Percentiles rank a stretch among this genome's conserved stretches.
Conservation (phyloP, 2,797 vertebrate genomes). For the Eulemur albifrons region DNA sequence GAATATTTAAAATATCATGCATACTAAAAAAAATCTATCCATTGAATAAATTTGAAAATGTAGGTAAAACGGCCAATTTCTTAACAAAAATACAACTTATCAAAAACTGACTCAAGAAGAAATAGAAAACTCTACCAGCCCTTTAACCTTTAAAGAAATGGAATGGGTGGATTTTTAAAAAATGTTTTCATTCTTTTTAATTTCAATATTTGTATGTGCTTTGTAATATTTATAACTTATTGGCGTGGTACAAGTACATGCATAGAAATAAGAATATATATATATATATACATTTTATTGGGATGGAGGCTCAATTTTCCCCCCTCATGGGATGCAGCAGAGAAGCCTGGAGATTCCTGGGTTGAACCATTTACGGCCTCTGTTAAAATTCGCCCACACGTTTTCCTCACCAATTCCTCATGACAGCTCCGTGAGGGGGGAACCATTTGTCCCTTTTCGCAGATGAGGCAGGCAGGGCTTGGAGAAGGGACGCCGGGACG, state of each 20-base stretch:
- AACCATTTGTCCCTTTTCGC: not conserved
- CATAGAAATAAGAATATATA: not conserved
- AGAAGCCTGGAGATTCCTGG: not conserved
- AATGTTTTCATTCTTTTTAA: not conserved
- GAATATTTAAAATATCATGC: not conserved
- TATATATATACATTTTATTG: not conserved
- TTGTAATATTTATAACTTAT: not conserved
- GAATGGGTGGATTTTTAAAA: not conserved
- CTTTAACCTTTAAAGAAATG: not conserved
- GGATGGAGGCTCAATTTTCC: not conserved
- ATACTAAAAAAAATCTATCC: not conserved
- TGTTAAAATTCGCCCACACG: not conserved
- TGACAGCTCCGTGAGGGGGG: too few species aligned
- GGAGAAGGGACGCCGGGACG: not conserved
- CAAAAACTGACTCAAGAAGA: not conserved
- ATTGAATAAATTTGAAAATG: not conserved
- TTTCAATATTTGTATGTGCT: not conserved
- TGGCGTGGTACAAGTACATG: not conserved
- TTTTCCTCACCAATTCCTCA: not conserved
- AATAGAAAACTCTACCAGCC: not conserved
- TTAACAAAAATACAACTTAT: not conserved
- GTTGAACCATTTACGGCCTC: not conserved
- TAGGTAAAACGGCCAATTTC: not conserved
- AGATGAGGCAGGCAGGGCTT: not conserved
- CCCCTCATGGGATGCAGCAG: not conserved